Evolutionary conservation across 2,797 vertebrate species (phyloP).

Genomic region (Choloepus didactylus): DNA sequence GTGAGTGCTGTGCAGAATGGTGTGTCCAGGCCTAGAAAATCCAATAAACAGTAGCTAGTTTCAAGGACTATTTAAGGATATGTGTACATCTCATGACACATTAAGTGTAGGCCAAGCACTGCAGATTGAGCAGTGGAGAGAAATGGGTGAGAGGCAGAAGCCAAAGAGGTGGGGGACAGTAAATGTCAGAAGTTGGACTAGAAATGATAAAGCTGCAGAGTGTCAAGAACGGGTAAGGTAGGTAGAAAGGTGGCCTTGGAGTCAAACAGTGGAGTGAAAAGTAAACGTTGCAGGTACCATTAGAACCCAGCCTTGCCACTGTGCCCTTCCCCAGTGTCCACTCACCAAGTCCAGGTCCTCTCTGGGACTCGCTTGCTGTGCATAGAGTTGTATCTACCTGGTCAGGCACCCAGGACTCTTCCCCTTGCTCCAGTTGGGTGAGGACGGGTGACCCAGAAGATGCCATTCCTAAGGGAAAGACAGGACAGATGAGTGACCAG

Average conservation of each 20-base stretch:
- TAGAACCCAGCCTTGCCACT: not conserved
- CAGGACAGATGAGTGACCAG: not conserved
- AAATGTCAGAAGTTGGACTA: not conserved
- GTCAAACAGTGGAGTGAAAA: not conserved
- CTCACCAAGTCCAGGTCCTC: not conserved
- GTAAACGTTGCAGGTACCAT: not conserved
- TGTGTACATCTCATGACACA: not conserved
- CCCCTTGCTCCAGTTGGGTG: not conserved
- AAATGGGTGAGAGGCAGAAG: not conserved
- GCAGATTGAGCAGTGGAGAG: not conserved
- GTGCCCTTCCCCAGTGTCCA: not conserved
- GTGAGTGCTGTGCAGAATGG: not conserved
- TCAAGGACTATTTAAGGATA: not conserved
- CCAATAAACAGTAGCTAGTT: not conserved
- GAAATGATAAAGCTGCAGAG: not conserved
- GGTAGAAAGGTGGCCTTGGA: not conserved
- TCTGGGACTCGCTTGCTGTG: not conserved
- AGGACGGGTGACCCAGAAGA: not conserved
- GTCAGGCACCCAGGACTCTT: not conserved
- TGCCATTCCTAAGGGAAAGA: not conserved
- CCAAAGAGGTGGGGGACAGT: not conserved
- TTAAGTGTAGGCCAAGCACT: not conserved
- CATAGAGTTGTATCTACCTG: not conserved
- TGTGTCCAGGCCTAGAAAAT: not conserved
- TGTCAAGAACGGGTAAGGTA: not conserved